phyloP scores from a whole-genome alignment of 1,140 invertebrate species.

The Drosophila santomea region DNA sequence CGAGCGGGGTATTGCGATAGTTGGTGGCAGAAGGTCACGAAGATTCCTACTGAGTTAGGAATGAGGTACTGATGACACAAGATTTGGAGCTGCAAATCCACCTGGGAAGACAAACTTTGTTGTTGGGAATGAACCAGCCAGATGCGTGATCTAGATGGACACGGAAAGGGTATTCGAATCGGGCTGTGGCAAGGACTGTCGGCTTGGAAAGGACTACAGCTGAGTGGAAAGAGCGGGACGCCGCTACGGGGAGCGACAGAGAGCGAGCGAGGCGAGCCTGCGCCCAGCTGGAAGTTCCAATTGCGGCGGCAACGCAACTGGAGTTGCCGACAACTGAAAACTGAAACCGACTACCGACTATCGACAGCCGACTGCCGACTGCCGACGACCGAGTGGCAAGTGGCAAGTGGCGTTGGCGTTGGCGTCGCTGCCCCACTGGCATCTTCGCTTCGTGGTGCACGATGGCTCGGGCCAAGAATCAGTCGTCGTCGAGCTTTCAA shows the following conservation, averaged over 20 bases:
- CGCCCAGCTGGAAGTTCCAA: constrained; percentile 52
- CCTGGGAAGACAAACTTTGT: too few relatives aligned
- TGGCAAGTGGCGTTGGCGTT: not conserved
- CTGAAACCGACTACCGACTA: not conserved
- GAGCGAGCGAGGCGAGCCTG: constrained; percentile 31
- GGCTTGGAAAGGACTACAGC: constrained; percentile 45
- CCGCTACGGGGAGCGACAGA: not conserved
- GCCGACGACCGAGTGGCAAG: constrained; percentile 41
- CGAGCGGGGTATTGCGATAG: not conserved
- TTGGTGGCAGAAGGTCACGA: too few relatives aligned
- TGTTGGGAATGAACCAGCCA: too few relatives aligned
- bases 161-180: constrained; percentile 10
- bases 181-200: not conserved
- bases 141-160: too few relatives aligned
- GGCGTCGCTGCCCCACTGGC: constrained; percentile 18
- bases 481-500: constrained; percentile 84
- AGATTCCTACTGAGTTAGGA: too few relatives aligned
- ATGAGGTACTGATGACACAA: too few relatives aligned
- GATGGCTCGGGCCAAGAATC: constrained; percentile 66
- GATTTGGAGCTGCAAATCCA: too few relatives aligned
- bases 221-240: constrained; percentile 30
- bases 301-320: constrained; percentile 36
- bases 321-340: constrained; percentile 52
- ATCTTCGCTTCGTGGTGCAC: constrained; percentile 75
- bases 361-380: constrained; percentile 21